These are phyloP conservation scores for Myotis lucifugus DNA, from an alignment of 2,113 vertebrate genomes.

Conservation along the genomic window DNA sequence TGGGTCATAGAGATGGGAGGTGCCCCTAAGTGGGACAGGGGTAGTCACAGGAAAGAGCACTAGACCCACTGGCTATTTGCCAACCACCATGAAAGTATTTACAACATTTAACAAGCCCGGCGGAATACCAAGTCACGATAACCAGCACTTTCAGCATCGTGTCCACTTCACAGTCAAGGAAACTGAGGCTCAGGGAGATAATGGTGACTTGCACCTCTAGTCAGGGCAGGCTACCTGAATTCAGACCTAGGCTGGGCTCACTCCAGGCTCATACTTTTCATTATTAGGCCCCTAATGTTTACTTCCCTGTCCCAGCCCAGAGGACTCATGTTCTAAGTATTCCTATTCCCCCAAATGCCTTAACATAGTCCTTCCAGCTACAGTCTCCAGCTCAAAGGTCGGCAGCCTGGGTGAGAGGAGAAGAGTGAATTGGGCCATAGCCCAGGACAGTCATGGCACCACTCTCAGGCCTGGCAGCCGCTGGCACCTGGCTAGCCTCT, in stretches of 20 bases:
- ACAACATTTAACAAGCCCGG: background rate
- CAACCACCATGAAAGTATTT: accelerated
- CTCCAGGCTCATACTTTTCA: background rate
- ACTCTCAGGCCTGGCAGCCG: background rate
- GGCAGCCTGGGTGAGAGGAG: background rate
- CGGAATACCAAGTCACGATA: background rate
- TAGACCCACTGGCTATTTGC: background rate
- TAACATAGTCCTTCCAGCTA: background rate
- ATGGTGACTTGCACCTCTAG: background rate
- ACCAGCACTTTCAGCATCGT: too few species aligned
- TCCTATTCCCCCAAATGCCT: background rate
- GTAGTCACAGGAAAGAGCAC: background rate
- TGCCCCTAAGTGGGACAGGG: background rate
- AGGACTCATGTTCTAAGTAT: background rate
- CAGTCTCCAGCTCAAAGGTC: background rate
- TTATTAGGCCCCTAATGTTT: background rate
- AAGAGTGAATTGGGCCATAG: background rate
- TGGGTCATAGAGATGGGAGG: background rate
- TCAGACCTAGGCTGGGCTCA: background rate
- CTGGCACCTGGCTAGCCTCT: slow-evolving; percentile 55
- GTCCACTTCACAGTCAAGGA: background rate
- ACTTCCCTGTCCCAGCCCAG: background rate
- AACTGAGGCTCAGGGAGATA: background rate
- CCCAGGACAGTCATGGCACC: background rate
- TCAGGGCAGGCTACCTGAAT: background rate